Evolutionary conservation across 1,140 invertebrate genomes (phyloP).

Genomic region (Patella vulgata): DNA sequence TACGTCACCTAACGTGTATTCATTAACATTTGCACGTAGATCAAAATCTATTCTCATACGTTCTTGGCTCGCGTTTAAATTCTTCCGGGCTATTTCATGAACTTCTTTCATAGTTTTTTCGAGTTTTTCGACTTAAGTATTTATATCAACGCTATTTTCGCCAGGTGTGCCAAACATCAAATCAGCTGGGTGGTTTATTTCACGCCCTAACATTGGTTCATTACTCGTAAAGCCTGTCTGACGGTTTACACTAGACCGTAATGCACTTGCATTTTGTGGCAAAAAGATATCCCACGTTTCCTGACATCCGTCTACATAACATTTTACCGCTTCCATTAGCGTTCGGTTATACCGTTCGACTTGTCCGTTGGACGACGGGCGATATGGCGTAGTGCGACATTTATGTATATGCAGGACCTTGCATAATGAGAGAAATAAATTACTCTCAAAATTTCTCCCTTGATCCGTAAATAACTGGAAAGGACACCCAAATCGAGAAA

Average conservation of each 20-base stretch:
- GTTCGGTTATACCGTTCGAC: slow-evolving; percentile 21
- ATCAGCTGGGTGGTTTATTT: slow-evolving; percentile 26
- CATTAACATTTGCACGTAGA: no score
- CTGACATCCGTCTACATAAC: slow-evolving; percentile 6
- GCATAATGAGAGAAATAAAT: slow-evolving; percentile 10
- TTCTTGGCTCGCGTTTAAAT: no score
- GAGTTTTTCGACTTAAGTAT: no score
- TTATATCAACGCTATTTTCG: no score
- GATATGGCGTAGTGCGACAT: slow-evolving; percentile 20
- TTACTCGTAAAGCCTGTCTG: slow-evolving; percentile 27
- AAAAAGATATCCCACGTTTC: slow-evolving; percentile 16
- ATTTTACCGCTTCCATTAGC: slow-evolving; percentile 17
- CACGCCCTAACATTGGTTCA: slow-evolving; percentile 26
- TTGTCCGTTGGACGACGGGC: slow-evolving; percentile 18
- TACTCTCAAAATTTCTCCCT: slow-evolving; percentile 40
- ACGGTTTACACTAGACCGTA: slow-evolving; percentile 9
- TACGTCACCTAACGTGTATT: no score
- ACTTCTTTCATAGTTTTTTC: no score
- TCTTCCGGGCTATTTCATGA: no score
- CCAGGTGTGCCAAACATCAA: no score
- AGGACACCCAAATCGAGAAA: slow-evolving; percentile 60
- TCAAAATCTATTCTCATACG: no score
- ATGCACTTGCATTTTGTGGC: slow-evolving; percentile 2
- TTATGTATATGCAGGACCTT: slow-evolving; percentile 19
- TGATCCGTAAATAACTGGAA: slow-evolving; percentile 59